Percentiles rank a stretch among this genome's conserved stretches.
phyloP scores from a whole-genome alignment of 1,140 invertebrate species.

The Apis dorsata region DNA sequence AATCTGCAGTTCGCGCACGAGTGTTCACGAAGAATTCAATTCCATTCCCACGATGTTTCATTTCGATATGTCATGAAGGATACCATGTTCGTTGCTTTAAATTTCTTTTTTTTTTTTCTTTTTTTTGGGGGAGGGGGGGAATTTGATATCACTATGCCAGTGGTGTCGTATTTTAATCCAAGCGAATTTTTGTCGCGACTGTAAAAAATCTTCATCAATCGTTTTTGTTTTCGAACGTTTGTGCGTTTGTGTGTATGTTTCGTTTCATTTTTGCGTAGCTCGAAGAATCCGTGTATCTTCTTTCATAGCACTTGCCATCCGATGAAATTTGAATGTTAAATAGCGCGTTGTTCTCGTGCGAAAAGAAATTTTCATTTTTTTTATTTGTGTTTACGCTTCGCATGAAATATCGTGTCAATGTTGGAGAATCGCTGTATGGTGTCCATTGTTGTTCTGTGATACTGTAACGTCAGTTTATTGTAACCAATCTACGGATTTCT shows the following conservation, averaged over 20 bases:
- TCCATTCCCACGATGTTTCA: slow-evolving; percentile 8
- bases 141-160: background rate
- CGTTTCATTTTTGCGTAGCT: background rate
- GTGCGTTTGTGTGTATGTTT: too few relatives aligned
- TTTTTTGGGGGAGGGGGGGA: too few relatives aligned
- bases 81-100: background rate
- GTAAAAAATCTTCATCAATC: background rate
- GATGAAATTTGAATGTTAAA: background rate
- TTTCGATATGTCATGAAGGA: background rate
- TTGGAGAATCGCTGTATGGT: background rate
- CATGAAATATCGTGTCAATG: slow-evolving; percentile 21
- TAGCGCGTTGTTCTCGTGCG: background rate
- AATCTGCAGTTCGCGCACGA: too few relatives aligned
- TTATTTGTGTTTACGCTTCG: slow-evolving; percentile 16
- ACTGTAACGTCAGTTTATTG: background rate
- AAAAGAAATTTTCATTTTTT: background rate
- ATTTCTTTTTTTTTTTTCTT: background rate
- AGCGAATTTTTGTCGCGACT: background rate
- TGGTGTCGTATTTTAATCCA: background rate
- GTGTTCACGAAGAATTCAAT: background rate
- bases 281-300: background rate
- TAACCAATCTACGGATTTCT: background rate
- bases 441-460: background rate
- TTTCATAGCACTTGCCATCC: background rate
- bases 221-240: too few relatives aligned